Base-by-base conservation (phyloP, 2,113 vertebrate genomes). In the Formicarius rufipectus region DNA sequence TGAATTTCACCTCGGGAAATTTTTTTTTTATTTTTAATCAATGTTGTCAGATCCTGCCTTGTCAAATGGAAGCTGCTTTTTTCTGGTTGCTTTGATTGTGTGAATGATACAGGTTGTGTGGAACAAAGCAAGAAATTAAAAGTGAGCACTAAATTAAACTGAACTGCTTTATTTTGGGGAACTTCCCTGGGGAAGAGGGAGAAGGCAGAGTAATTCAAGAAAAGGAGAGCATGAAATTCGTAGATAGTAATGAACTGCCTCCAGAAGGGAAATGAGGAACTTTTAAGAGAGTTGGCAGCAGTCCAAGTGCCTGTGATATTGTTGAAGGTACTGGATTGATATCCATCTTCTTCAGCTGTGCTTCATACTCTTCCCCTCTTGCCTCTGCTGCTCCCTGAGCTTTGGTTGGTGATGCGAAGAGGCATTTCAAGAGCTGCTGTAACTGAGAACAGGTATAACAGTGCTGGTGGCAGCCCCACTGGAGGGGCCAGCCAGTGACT, bases 111-210 rank as follows among this genome's bases (percentile, higher is more conserved):
- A 80, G 33, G 14, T 86, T 89, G 23, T 80, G 53, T 89, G 64
- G 63, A 77, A 23, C 13, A 84, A 76, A 89, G 39, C 49, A 77
- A 23, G 20, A 66, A 63, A 86, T 75, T 72, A 72, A 76, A 95
- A 74, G 20, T 39, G 83, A 40, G 6, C 58, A 59, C 37, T 80
- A 60, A 73, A 89, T 84, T 84, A 87, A 88, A 64, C 12, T n/a
- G 8, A 85, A 56, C n/a, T 67, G 37, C 45, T 69, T 72, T 92
- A 15, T 81, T 47, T 74, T 64, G 68, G 44, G 30, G 37, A 84
- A 35, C 13, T 87, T 69, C 55, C 33, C 30, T 56, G 74, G 45
- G 35, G 50, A 84, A 60, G 33, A 74, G 33, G 21, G 33, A 74
- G 50, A 81, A 74, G 10, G 59, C 60, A 73, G 50, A 64, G 18